Percentiles rank a stretch among this genome's conserved stretches.
Conservation (phyloP, 2,888 invertebrate genomes). For the Steinernema scapterisci region DNA sequence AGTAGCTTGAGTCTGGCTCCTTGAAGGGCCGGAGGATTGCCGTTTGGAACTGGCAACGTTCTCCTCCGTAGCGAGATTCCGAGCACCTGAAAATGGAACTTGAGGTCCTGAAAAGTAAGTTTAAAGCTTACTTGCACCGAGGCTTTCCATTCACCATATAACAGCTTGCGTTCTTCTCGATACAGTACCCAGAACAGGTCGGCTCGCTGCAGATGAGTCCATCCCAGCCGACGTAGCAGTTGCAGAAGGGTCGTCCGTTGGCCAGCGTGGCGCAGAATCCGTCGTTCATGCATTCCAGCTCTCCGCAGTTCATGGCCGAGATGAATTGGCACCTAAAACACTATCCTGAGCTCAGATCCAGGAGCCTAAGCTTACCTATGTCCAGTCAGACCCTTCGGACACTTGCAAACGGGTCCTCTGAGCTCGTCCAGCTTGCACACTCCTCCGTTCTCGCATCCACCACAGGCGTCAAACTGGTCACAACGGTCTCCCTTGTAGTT, state of each 20-base stretch:
- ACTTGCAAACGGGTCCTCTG: conserved; percentile 37
- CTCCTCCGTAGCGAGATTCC: conserved; percentile 32
- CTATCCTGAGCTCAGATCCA: neutral
- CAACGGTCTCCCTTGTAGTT: conserved; percentile 73
- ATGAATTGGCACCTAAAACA: conserved; percentile 37
- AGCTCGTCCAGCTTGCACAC: conserved; percentile 30
- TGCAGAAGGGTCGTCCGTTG: conserved; percentile 69
- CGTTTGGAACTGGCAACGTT: conserved; percentile 39
- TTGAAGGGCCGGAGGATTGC: neutral
- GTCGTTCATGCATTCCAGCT: conserved; percentile 67
- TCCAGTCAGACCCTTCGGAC: conserved; percentile 46
- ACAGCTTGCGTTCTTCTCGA: neutral
- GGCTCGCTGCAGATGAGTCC: conserved; percentile 72
- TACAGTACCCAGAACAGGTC: conserved; percentile 34
- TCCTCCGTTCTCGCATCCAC: conserved; percentile 38
- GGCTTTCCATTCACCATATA: conserved; percentile 21
- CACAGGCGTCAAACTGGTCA: conserved; percentile 67
- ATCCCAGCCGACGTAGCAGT: conserved; percentile 71
- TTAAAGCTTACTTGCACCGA: conserved; percentile 5
- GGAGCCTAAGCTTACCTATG: neutral
- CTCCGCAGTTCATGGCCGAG: conserved; percentile 39
- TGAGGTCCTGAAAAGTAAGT: no score
- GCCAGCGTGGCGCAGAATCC: conserved; percentile 69
- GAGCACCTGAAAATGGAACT: conserved; percentile 27
- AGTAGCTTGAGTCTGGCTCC: neutral